Percentiles rank a stretch among this genome's conserved stretches.
phyloP scores from a whole-genome alignment of 2,113 vertebrate genomes.

The Eira barbara region DNA sequence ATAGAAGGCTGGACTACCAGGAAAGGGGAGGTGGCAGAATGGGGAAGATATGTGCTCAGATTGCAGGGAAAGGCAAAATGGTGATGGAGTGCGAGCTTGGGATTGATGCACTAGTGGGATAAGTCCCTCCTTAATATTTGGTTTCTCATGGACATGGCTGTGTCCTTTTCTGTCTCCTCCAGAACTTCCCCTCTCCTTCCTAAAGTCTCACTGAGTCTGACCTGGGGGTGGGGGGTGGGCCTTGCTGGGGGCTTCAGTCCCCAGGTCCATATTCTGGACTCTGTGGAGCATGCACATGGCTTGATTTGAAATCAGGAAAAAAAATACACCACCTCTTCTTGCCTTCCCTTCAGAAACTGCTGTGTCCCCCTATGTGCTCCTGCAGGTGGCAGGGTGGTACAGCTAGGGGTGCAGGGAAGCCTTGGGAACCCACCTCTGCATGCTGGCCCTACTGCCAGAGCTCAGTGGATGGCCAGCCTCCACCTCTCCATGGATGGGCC shows the following conservation, averaged over 20 bases:
- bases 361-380: neutral
- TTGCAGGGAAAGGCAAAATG: neutral
- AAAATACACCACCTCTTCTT: neutral
- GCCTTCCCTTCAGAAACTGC: neutral
- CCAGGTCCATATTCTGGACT: neutral
- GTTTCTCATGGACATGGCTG: neutral
- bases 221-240: no score
- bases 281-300: neutral
- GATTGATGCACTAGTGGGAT: neutral
- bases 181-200: neutral
- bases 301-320: neutral
- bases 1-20: neutral
- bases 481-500: neutral
- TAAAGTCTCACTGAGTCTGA: neutral
- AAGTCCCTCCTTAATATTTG: neutral
- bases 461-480: neutral
- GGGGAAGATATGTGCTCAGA: neutral
- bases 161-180: neutral
- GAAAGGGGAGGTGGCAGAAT: neutral
- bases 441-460: neutral
- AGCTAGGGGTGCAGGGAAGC: neutral
- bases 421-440: neutral
- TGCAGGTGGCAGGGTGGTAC: rapidly evolving
- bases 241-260: neutral
- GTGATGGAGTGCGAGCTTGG: no score